Evolutionary conservation across 2,113 vertebrate species (phyloP).

Genomic region (Cynopterus brachyotis): DNA sequence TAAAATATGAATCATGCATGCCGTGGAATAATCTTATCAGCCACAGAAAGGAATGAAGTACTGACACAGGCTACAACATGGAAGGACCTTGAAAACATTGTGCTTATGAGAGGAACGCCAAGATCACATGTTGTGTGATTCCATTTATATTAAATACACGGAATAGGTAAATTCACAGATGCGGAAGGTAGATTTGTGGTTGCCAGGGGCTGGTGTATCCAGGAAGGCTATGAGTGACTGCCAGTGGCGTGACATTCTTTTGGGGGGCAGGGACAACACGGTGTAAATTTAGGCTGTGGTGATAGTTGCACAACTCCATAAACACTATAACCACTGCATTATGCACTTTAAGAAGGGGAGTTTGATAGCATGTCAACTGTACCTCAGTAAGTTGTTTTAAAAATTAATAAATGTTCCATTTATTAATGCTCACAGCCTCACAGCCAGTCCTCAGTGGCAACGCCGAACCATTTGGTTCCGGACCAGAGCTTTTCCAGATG

Average conservation of each 20-base stretch:
- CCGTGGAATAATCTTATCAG: not conserved
- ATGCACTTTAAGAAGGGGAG: too few species aligned
- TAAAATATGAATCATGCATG: not conserved
- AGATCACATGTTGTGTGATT: accelerated
- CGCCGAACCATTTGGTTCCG: not conserved
- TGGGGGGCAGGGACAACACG: not conserved
- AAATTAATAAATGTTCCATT: accelerated
- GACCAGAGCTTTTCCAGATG: not conserved
- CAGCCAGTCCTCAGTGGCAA: not conserved
- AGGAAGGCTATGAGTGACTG: not conserved
- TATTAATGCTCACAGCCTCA: not conserved
- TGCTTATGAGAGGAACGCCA: not conserved
- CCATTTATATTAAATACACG: not conserved
- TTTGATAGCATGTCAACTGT: too few species aligned
- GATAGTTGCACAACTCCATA: not conserved
- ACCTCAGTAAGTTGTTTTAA: not conserved
- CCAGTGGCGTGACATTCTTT: not conserved
- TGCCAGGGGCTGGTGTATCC: not conserved
- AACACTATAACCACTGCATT: not conserved
- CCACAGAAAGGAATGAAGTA: not conserved
- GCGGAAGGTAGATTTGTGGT: not conserved
- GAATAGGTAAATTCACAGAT: not conserved
- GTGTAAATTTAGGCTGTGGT: not conserved
- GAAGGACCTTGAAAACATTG: not conserved
- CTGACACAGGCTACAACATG: not conserved